Evolutionary conservation across 2,797 vertebrate species (phyloP), one percentile per base, ranked within the genome.

Genomic region (Neoniphon sammara): DNA sequence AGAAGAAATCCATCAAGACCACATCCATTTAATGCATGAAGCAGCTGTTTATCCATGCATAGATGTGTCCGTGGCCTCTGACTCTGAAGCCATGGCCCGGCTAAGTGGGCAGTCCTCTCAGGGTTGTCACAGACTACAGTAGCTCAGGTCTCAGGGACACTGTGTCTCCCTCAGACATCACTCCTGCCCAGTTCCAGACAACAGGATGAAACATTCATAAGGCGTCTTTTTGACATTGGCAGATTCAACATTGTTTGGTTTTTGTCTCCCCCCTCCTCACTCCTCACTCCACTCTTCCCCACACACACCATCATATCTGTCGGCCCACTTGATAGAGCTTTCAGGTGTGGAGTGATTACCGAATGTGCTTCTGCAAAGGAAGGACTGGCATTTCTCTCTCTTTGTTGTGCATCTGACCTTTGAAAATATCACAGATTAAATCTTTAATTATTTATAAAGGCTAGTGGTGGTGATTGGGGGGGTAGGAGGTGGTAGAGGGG

Each of bases 361-460:
- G 21, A 82, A 73, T 56, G 69, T 54, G 73, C 75, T 73, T 77
- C 72, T 84, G 80, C 79, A 79, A 81, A 86, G 84, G 73, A 87
- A 81, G 78, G 69, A 84, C 75, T 89, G 92, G 83, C 91, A 91
- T 93, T 93, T 93, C 90, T 93, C 86, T 94, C 90, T 95, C 94
- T 95, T 94, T 95, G 93, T 94, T 95, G 93, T 93, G 92, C 90
- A 80, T 87, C 87, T 96, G 96, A 96, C 96, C 96, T 97, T 97
- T 93, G 68, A 88, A 97, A 97, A 97, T 96, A 97, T 95, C 96
- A 96, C 92, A 94, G 95, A 97, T 96, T 96, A 96, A 93, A 94
- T 95, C 95, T 94, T 96, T 95, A 96, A 97, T 97, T 95, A 97
- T 96, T 97, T 95, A 96, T 96, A 96, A 94, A 93, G 91, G 91